These are phyloP conservation scores for Pseudotriccus pelzelni DNA, from an alignment of 2,797 vertebrate genomes.

Conservation along the genomic window DNA sequence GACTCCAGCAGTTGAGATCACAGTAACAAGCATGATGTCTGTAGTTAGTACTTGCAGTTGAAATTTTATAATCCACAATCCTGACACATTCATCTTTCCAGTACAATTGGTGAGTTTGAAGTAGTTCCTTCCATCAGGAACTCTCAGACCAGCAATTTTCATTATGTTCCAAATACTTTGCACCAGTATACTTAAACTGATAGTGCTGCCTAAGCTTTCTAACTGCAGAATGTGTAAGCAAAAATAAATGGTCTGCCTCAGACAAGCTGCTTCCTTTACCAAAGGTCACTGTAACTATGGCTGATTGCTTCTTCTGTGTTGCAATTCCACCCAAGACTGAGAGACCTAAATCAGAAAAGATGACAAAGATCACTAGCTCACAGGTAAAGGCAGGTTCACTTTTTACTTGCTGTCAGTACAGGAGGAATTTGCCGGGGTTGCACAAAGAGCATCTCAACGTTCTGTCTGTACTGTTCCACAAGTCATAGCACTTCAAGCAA, in stretches of 20 bases:
- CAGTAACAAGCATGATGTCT: background rate
- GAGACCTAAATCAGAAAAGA: background rate
- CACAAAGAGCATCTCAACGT: background rate
- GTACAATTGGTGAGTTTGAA: background rate
- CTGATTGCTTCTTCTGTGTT: background rate
- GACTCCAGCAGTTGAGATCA: background rate
- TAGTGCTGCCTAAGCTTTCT: background rate
- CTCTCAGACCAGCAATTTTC: background rate
- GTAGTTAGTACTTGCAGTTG: background rate
- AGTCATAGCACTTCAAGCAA: background rate
- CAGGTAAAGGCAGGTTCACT: background rate
- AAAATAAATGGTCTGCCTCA: background rate
- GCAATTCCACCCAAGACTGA: background rate
- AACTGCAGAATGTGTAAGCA: background rate
- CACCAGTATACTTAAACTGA: background rate
- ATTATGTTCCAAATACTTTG: background rate
- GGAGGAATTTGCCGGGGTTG: background rate
- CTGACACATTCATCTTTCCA: background rate
- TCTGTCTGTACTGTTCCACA: background rate
- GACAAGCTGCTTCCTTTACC: background rate
- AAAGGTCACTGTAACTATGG: background rate
- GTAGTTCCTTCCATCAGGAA: background rate
- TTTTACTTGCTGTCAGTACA: background rate
- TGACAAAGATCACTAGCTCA: background rate
- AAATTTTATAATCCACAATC: background rate